phyloP scores from a whole-genome alignment of 2,888 invertebrate genomes.

The Tuberolachnus salignus region DNA sequence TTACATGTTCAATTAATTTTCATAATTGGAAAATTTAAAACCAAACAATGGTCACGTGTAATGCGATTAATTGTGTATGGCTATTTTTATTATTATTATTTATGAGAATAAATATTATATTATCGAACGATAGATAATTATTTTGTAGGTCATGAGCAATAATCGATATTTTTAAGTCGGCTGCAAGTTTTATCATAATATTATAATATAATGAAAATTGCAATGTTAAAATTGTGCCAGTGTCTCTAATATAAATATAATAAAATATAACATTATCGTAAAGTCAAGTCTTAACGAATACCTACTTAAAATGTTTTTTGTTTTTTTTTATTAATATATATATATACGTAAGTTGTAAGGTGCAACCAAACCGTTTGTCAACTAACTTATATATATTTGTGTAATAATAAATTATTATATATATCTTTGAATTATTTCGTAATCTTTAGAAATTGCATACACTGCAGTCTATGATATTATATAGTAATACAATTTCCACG shows the following conservation, averaged over 20 bases:
- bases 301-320: not conserved
- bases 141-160: too few relatives aligned
- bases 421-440: slow-evolving; percentile 6
- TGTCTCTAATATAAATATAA: too few relatives aligned
- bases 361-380: not conserved
- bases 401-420: not conserved
- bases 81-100: too few relatives aligned
- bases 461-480: not conserved
- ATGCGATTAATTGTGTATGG: too few relatives aligned
- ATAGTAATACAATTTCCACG: slow-evolving; percentile 11
- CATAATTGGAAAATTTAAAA: not conserved
- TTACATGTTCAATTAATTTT: not conserved
- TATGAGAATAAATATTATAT: too few relatives aligned
- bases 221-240: too few relatives aligned
- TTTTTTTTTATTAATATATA: not conserved
- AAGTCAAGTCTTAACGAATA: not conserved
- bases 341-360: not conserved
- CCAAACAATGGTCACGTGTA: not conserved
- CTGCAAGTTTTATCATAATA: too few relatives aligned
- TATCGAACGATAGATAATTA: too few relatives aligned
- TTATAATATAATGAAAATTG: too few relatives aligned
- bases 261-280: not conserved
- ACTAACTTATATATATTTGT: not conserved
- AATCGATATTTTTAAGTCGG: too few relatives aligned
- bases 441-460: slow-evolving; percentile 8